Conservation (phyloP, 2,888 invertebrate species). For the Rhaphigaster nebulosa region DNA sequence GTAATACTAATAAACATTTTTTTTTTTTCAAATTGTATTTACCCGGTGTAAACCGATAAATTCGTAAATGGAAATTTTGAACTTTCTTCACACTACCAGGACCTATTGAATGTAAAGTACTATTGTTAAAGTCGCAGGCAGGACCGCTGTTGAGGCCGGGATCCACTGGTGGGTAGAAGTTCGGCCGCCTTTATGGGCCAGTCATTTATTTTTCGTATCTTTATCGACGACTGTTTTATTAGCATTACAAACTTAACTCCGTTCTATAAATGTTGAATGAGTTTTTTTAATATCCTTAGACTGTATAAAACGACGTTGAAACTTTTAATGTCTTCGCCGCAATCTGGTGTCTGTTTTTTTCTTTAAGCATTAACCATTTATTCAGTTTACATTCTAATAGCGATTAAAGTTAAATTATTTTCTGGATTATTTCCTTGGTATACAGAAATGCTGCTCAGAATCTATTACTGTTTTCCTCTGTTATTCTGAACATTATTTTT, state of each 20-base stretch:
- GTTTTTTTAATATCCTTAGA: not conserved
- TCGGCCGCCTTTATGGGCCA: not conserved
- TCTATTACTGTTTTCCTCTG: too few relatives aligned
- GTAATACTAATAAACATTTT: too few relatives aligned
- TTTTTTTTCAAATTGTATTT: not conserved
- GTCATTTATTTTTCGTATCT: not conserved
- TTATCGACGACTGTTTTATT: not conserved
- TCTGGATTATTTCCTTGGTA: too few relatives aligned
- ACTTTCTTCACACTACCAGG: not conserved
- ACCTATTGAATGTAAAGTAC: not conserved
- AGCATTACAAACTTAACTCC: not conserved
- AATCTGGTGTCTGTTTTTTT: not conserved
- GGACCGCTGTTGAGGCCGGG: not conserved
- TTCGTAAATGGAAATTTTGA: constrained; percentile 3
- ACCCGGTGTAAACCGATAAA: not conserved
- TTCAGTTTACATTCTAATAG: not conserved
- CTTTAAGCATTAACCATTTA: too few relatives aligned
- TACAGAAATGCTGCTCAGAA: too few relatives aligned
- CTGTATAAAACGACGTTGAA: not conserved
- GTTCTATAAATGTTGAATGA: not conserved
- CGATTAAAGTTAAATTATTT: too few relatives aligned
- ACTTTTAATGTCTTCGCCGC: not conserved
- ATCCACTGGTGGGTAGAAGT: not conserved
- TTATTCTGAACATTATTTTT: too few relatives aligned
- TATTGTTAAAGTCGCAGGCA: not conserved